phyloP scores from a whole-genome alignment of 2,113 vertebrate genomes.

The Chelonoidis abingdonii region DNA sequence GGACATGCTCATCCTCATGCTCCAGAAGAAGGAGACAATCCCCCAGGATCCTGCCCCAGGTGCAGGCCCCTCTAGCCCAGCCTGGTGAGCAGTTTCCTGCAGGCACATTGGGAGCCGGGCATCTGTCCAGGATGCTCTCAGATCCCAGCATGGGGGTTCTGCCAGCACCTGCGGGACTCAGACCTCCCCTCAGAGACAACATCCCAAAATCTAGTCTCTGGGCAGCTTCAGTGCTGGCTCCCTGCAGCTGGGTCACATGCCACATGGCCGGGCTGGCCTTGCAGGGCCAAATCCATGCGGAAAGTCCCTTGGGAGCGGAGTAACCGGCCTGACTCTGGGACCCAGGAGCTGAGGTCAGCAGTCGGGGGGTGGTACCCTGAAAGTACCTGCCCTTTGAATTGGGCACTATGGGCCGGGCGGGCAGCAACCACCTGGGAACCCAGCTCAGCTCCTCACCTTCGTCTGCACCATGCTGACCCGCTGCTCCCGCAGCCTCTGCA shows the following conservation, averaged over 20 bases:
- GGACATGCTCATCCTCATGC: neutral
- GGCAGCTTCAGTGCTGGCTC: neutral
- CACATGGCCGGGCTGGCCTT: neutral
- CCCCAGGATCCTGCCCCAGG: no score
- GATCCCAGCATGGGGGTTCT: neutral
- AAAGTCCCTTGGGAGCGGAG: neutral
- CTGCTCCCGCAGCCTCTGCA: slow-evolving; percentile 62
- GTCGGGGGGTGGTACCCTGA: neutral
- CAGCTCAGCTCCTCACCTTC: slow-evolving; percentile 51
- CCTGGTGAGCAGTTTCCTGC: neutral
- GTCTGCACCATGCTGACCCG: slow-evolving; percentile 75
- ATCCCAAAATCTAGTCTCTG: neutral
- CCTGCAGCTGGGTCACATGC: neutral
- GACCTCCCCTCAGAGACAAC: neutral
- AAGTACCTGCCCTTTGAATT: neutral
- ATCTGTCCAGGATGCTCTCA: neutral
- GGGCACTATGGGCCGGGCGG: neutral
- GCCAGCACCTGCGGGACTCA: neutral
- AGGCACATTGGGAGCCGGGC: neutral
- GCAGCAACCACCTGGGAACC: neutral
- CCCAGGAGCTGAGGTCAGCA: neutral
- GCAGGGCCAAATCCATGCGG: neutral
- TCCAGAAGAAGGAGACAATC: neutral
- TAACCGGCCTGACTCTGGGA: neutral
- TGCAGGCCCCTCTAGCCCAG: neutral